These are phyloP conservation scores for Drosophila paucipuncta DNA, from an alignment of 2,888 invertebrate species.

Conservation along the genomic window DNA sequence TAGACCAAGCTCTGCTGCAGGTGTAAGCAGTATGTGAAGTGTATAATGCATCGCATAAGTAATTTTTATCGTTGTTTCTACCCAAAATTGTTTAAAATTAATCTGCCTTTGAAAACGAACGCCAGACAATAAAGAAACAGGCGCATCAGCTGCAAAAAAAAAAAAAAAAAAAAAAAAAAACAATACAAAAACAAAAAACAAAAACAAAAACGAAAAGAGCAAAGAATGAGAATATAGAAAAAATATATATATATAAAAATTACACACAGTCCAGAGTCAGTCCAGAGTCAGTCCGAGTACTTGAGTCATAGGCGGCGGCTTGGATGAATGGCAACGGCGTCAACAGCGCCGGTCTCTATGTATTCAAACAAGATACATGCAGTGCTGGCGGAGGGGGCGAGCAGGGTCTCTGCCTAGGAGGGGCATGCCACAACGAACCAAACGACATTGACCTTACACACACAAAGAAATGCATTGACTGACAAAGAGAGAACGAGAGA, in stretches of 20 bases:
- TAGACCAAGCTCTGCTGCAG: conserved; percentile 56
- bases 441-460: conserved; percentile 84
- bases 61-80: conserved; percentile 65
- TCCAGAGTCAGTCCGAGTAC: conserved; percentile 38
- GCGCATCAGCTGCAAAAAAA: conserved; percentile 32
- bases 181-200: conserved; percentile 15
- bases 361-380: conserved; percentile 69
- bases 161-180: conserved; percentile 22
- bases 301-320: conserved; percentile 71
- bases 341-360: conserved; percentile 44
- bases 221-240: conserved; percentile 29
- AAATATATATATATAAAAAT: background rate
- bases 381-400: conserved; percentile 25
- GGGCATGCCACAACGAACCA: conserved; percentile 50
- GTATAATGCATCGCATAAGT: conserved; percentile 63
- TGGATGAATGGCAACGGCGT: conserved; percentile 66
- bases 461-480: conserved; percentile 14
- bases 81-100: conserved; percentile 76
- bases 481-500: conserved; percentile 29
- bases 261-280: conserved; percentile 6
- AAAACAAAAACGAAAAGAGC: conserved; percentile 9
- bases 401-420: conserved; percentile 1
- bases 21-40: conserved; percentile 20
- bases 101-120: conserved; percentile 54
- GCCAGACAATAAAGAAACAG: conserved; percentile 61